phyloP scores from a whole-genome alignment of 2,888 invertebrate species.

The Pomacea canaliculata region DNA sequence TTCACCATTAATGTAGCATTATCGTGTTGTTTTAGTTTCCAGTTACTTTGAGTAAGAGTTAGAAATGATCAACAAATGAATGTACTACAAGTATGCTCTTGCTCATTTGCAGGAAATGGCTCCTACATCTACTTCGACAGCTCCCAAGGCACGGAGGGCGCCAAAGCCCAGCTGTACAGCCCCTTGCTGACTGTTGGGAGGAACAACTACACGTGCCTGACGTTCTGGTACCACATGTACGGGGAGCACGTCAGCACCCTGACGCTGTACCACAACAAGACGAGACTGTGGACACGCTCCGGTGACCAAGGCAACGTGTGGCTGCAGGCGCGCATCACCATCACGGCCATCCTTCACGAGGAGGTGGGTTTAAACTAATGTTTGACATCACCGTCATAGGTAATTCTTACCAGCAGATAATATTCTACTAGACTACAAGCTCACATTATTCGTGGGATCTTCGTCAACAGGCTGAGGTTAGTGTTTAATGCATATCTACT shows the following conservation, averaged over 20 bases:
- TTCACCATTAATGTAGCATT: too few relatives aligned
- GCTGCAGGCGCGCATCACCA: conserved; percentile 47
- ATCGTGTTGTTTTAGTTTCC: too few relatives aligned
- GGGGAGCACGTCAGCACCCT: conserved; percentile 55
- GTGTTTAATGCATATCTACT: too few relatives aligned
- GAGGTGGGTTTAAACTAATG: conserved; percentile 37
- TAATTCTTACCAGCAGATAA: too few relatives aligned
- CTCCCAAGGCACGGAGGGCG: conserved; percentile 73
- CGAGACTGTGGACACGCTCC: conserved; percentile 45
- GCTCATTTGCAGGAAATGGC: conserved; percentile 40
- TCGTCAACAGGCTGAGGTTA: too few relatives aligned
- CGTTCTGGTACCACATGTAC: conserved; percentile 65
- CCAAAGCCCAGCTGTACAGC: conserved; percentile 71
- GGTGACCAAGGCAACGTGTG: conserved; percentile 54
- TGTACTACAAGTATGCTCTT: too few relatives aligned
- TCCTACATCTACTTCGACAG: conserved; percentile 66
- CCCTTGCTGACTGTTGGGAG: conserved; percentile 35
- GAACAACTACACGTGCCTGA: conserved; percentile 47
- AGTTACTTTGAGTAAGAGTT: too few relatives aligned
- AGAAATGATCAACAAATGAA: too few relatives aligned
- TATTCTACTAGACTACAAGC: too few relatives aligned
- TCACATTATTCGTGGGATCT: too few relatives aligned
- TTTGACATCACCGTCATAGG: too few relatives aligned
- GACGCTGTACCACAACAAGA: conserved; percentile 56
- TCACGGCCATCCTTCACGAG: conserved; percentile 40